Base-by-base conservation (phyloP, 2,888 invertebrate species). In the Nymphalis polychloros region DNA sequence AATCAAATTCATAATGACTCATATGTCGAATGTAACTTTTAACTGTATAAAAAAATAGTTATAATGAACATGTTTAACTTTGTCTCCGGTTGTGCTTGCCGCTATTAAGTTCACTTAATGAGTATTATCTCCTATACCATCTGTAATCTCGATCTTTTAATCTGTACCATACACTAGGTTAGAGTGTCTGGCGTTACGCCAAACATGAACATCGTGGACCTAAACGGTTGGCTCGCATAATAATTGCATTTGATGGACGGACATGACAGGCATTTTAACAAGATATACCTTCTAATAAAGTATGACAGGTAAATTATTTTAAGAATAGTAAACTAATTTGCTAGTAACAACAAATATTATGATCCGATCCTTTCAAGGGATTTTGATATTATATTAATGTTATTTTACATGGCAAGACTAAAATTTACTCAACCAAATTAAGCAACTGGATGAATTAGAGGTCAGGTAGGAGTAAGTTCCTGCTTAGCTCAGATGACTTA, bases 181-280 rank as follows among this genome's bases (percentile, higher is more conserved):
- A 48, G 68, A 57, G 64, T 19, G 27, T 48, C 62, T 69, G 69
- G 69, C 69, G 59, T 17, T 10, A 61, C 65, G 69, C 69, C 69
- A 69, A 64, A 46, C 61, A 57, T 61, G 53, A 61, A 35, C 64
- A 19, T 35, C 49, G 62, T 55, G 27, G 60, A 48, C 27, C 60
- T 60, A 60, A 65, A 47, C 52, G 65, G 65, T 59, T 53, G 66
- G 41, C 60, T 63, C 60, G 68, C 64, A 64, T 68, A 68, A 64
- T 68, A 68, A 68, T 68, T 64, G 64, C 55, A 64, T 55, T 68
- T 68, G 68, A 68, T 64, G 49, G 61, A 68, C 63, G 46, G 7
- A 59, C 68, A 59, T 57, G 64, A 68, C 64, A 50, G 50, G 61
- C 64, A 53, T 68, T 61, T 64, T 60, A 68, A 64, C 55, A 5